These are phyloP conservation scores for Pangasius mekongensis DNA, from an alignment of 2,797 vertebrate species.

Conservation along the genomic window DNA sequence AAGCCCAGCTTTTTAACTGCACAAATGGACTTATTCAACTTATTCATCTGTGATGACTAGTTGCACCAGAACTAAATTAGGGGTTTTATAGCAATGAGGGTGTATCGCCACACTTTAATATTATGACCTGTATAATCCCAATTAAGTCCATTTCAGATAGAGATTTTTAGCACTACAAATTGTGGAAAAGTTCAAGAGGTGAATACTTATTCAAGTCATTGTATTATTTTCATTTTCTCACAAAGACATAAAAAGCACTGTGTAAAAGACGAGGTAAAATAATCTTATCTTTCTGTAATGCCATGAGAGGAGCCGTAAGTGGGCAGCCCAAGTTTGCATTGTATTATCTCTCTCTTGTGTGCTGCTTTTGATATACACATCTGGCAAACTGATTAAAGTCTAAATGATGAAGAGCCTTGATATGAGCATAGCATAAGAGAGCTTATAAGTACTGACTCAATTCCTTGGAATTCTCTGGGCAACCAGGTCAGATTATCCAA, in stretches of 20 bases:
- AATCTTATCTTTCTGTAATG: neutral
- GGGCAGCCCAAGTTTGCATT: neutral
- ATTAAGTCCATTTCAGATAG: neutral
- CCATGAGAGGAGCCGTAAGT: neutral
- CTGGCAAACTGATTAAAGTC: neutral
- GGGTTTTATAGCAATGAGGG: neutral
- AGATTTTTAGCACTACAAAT: neutral
- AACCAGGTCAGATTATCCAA: neutral
- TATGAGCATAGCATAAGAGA: neutral
- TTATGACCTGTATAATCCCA: neutral
- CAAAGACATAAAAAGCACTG: neutral
- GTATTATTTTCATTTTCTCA: neutral
- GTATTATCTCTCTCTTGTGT: neutral
- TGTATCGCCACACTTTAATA: neutral
- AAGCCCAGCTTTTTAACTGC: neutral
- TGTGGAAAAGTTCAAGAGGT: neutral
- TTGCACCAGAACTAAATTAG: neutral
- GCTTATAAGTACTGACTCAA: neutral
- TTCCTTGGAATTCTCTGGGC: slow-evolving; percentile 1
- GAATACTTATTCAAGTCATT: neutral
- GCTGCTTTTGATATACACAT: neutral
- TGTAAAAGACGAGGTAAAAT: neutral
- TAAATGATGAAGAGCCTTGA: neutral
- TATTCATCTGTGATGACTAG: neutral
- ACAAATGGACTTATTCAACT: neutral